These are phyloP conservation scores for Antennarius maculatus DNA, from an alignment of 2,797 vertebrate species.

Conservation along the genomic window DNA sequence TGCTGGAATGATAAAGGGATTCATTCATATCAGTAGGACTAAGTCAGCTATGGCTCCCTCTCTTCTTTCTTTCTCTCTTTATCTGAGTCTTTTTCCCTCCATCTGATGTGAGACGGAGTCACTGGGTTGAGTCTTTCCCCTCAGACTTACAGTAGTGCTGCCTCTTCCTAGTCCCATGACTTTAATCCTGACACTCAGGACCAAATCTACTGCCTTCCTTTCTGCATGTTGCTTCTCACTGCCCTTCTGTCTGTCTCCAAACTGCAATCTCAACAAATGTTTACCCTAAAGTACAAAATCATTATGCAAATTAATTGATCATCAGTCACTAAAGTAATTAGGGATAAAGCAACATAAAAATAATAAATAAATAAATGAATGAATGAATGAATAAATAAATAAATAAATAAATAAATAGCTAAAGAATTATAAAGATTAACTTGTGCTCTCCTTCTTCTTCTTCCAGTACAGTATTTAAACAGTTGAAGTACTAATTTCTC, in stretches of 20 bases:
- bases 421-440: too few relatives aligned
- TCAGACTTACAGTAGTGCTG: conserved; percentile 74
- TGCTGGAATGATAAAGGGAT: conserved; percentile 40
- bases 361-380: not conserved
- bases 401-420: not conserved
- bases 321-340: not conserved
- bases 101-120: conserved; percentile 73
- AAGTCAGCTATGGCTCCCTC: conserved; percentile 11
- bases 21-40: conserved; percentile 45
- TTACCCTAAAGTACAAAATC: conserved; percentile 58
- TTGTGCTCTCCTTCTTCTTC: too few relatives aligned
- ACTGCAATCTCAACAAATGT: conserved; percentile 36
- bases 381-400: too few relatives aligned
- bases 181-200: conserved; percentile 78
- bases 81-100: conserved; percentile 52
- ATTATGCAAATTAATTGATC: conserved; percentile 20
- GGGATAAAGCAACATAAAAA: not conserved
- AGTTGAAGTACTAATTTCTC: too few relatives aligned
- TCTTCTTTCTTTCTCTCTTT: conserved; percentile 24
- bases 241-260: conserved; percentile 57
- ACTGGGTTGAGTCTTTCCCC: conserved; percentile 74
- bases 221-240: conserved; percentile 59
- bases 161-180: conserved; percentile 79
- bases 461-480: too few relatives aligned
- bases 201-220: conserved; percentile 68